A percentile compares a stretch with the other conserved stretches of the same genome.
These are phyloP conservation scores for Pseudorasbora parva DNA, from an alignment of 2,113 vertebrate genomes.

Conservation along the genomic window DNA sequence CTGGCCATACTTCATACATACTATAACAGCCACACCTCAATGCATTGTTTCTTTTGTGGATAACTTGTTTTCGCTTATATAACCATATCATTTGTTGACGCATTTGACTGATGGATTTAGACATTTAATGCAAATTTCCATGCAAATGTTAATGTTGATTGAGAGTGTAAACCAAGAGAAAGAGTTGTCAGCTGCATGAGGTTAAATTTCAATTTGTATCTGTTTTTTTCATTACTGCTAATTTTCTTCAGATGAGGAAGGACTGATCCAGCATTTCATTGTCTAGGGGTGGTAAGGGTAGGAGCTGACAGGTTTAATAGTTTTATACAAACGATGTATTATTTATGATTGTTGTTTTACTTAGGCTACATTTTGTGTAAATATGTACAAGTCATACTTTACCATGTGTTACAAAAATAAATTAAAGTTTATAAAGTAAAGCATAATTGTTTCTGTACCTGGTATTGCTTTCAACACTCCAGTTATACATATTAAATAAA, in stretches of 20 bases:
- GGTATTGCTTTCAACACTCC: neutral
- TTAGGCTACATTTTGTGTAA: neutral
- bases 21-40: neutral
- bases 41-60: neutral
- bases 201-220: conserved; percentile 29
- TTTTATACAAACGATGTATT: neutral
- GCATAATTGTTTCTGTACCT: neutral
- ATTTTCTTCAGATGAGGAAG: conserved; percentile 75
- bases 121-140: neutral
- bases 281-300: conserved; percentile 69
- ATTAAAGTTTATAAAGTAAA: neutral
- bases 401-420: neutral
- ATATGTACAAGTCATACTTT: neutral
- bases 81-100: neutral
- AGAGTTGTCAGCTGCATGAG: conserved; percentile 28
- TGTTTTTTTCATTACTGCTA: conserved; percentile 68
- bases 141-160: neutral
- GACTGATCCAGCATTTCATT: conserved; percentile 75
- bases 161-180: conserved; percentile 37
- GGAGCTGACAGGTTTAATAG: neutral
- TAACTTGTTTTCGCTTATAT: neutral
- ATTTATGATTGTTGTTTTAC: neutral
- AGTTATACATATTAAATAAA: neutral
- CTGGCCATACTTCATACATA: neutral
- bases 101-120: conserved; percentile 1